Base-by-base conservation (phyloP, 2,797 vertebrate genomes). In the Oryzias dopingdopingensis region DNA sequence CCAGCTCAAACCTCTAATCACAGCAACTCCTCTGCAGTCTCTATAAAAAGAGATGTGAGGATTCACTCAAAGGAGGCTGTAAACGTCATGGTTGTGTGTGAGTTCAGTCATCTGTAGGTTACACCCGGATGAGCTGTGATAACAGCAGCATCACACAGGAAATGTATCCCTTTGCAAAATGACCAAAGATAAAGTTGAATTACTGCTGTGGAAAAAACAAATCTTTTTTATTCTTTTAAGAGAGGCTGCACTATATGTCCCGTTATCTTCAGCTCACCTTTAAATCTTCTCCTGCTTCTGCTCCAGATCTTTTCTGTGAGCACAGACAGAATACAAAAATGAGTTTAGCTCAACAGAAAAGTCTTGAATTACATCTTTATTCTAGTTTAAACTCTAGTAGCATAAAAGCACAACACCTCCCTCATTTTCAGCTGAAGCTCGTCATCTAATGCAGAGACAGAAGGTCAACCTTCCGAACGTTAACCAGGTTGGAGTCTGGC, bases 111-210 rank as follows among this genome's bases (percentile, higher is more conserved):
- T 52, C 22, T 52, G 14, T 20, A 58, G 55, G 68, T 59, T 43
- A 72, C 67, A 58, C 57, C 68, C 75, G 68, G 23, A 68, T 55
- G 52, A 53, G 32, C 62, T 14, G 14, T 51, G 62, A 76, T 74
- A 77, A 52, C 55, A 45, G 41, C 52, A 59, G 63, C 32, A 59
- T 56, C 17, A 23, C 18, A 45, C 49, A 58, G 51, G 48, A 60
- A 65, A 69, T 17, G 43, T 46, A 49, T 52, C 58, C 41, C 59
- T 22, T 65, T 53, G 58, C 55, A 42, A 65, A 57, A 57, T 62
- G 72, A 70, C 16, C 43, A 24, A 29, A 84, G 79, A 86, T 82
- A 82, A 83, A 56, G 42, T 49, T 57, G 67, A 73, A 83, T 83
- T 80, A 65, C 45, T 32, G 53, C 58, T 65, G 65, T 83, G 85